These are phyloP conservation scores for Microtus pennsylvanicus DNA, from an alignment of 2,113 vertebrate genomes.

Conservation along the genomic window DNA sequence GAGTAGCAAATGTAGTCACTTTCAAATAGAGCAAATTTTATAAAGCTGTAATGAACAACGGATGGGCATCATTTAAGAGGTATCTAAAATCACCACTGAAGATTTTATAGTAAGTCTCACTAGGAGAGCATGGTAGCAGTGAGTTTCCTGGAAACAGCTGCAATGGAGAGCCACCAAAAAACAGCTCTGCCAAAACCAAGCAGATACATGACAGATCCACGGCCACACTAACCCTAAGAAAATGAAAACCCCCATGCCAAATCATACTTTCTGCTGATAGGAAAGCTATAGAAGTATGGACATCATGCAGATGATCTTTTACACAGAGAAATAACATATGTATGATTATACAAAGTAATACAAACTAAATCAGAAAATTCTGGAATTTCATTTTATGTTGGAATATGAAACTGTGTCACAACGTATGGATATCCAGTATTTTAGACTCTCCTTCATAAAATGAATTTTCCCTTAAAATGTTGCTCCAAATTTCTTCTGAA, in stretches of 20 bases:
- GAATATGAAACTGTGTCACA: neutral
- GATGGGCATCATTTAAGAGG: neutral
- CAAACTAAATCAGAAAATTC: constrained; percentile 4
- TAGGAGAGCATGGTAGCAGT: neutral
- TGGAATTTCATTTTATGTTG: neutral
- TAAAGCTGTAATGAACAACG: neutral
- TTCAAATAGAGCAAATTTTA: neutral
- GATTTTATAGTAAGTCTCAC: accelerated
- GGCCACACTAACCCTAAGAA: neutral
- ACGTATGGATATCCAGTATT: neutral
- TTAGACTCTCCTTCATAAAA: neutral
- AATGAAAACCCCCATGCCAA: accelerated
- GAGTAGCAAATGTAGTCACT: neutral
- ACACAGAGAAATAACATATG: neutral
- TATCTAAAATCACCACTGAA: neutral
- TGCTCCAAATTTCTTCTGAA: neutral
- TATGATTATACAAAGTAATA: neutral
- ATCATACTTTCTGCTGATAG: neutral
- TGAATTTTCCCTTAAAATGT: neutral
- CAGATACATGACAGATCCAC: too few species aligned
- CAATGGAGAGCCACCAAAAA: neutral
- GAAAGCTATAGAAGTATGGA: neutral
- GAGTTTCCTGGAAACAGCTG: neutral
- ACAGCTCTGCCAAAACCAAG: neutral
- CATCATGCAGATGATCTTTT: neutral